Evolutionary conservation across 2,888 invertebrate species (phyloP).

Genomic region (Drosophila kambysellisi): DNA sequence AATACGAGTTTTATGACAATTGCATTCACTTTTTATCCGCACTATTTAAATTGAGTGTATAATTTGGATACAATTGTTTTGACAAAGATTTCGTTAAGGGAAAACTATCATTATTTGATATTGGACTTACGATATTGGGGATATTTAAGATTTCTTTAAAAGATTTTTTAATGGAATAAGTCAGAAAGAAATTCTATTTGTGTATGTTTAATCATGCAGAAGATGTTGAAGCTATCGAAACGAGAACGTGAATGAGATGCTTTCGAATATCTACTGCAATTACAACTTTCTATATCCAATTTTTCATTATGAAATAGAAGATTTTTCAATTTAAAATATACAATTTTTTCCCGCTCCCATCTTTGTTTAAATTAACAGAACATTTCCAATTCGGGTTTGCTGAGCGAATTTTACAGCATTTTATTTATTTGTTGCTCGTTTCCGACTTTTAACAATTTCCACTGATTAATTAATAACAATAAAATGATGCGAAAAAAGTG

Average conservation of each 20-base stretch:
- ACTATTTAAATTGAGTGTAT: constrained; percentile 12
- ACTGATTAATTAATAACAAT: constrained; percentile 80
- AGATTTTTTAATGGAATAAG: background rate
- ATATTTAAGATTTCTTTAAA: background rate
- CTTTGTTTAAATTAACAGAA: constrained; percentile 3
- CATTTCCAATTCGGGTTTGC: constrained; percentile 8
- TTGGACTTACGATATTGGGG: background rate
- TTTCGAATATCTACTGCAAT: background rate
- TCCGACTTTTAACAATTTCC: constrained; percentile 59
- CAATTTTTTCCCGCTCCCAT: background rate
- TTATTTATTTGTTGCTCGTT: constrained; percentile 30
- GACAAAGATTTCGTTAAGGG: background rate
- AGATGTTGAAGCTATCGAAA: background rate
- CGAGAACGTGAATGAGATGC: background rate
- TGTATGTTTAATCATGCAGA: background rate
- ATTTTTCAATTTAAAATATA: background rate
- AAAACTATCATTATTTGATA: background rate
- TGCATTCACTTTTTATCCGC: constrained; percentile 38
- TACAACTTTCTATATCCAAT: background rate
- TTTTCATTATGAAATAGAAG: background rate
- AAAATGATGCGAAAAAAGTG: constrained; percentile 52
- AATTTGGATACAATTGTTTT: background rate
- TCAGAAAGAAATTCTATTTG: background rate
- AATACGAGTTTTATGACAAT: constrained; percentile 55
- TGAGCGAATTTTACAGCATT: constrained; percentile 1